A percentile compares a stretch with the other conserved stretches of the same genome.
Conservation (phyloP, 2,797 vertebrate species). For the Lagodon rhomboides region DNA sequence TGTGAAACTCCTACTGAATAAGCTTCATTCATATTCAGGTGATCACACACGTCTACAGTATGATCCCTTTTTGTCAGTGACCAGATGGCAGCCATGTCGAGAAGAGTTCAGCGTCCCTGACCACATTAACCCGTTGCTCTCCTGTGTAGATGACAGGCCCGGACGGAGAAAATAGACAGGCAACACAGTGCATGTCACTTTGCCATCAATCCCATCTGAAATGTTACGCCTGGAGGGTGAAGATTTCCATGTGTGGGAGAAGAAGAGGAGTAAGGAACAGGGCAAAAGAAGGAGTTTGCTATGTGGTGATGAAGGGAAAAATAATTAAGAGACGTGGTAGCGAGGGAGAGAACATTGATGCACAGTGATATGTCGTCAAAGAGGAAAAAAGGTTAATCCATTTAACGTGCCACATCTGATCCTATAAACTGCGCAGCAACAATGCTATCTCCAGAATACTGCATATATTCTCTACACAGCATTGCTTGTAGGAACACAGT, state of each 20-base stretch:
- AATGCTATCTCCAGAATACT: slow-evolving; percentile 42
- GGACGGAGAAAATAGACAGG: slow-evolving; percentile 56
- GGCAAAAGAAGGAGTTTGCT: neutral
- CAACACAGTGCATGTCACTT: slow-evolving; percentile 26
- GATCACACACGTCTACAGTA: slow-evolving; percentile 21
- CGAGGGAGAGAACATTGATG: slow-evolving; percentile 30
- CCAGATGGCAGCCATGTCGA: slow-evolving; percentile 45
- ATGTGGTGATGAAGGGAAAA: slow-evolving; percentile 22
- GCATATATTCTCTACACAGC: slow-evolving; percentile 46
- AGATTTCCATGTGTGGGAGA: slow-evolving; percentile 27
- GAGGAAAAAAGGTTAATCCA: slow-evolving; percentile 75
- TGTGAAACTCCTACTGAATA: slow-evolving; percentile 52
- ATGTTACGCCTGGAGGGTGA: slow-evolving; percentile 59
- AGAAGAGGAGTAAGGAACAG: neutral
- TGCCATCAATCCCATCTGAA: slow-evolving; percentile 60
- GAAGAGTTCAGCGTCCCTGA: slow-evolving; percentile 52
- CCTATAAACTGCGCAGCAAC: slow-evolving; percentile 50
- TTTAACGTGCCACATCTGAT: slow-evolving; percentile 68
- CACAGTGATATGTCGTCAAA: slow-evolving; percentile 53
- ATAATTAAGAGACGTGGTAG: slow-evolving; percentile 41
- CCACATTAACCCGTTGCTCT: slow-evolving; percentile 58
- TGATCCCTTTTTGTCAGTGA: slow-evolving; percentile 42
- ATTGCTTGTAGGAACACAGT: slow-evolving; percentile 49
- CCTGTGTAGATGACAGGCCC: slow-evolving; percentile 41
- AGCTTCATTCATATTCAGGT: slow-evolving; percentile 71